These are phyloP conservation scores for Dendrolimus pini DNA, from an alignment of 2,888 invertebrate species.

Conservation along the genomic window DNA sequence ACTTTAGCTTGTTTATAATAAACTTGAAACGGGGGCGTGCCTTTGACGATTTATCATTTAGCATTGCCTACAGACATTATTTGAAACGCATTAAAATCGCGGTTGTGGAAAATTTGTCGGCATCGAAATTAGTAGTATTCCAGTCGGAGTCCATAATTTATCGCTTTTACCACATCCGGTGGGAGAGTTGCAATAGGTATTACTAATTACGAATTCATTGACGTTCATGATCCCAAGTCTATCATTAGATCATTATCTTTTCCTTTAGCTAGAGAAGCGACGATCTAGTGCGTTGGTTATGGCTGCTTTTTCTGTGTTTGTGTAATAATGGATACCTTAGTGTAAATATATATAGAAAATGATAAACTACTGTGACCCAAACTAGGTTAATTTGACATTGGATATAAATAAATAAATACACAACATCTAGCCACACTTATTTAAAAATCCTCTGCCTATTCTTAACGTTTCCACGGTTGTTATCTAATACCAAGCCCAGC, in stretches of 20 bases:
- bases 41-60: constrained; percentile 74
- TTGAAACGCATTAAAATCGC: constrained; percentile 75
- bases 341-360: too few species aligned
- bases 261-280: background rate
- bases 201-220: constrained; percentile 65
- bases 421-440: too few species aligned
- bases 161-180: constrained; percentile 63
- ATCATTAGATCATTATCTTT: background rate
- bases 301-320: too few species aligned
- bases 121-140: constrained; percentile 74
- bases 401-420: too few species aligned
- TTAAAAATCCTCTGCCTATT: too few species aligned
- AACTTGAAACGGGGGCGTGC: constrained; percentile 66
- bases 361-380: too few species aligned
- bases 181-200: constrained; percentile 38
- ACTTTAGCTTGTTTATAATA: constrained; percentile 56
- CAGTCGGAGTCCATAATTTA: constrained; percentile 68
- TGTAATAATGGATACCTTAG: too few species aligned
- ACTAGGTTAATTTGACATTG: too few species aligned
- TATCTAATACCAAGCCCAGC: too few species aligned
- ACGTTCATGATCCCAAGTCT: constrained; percentile 40
- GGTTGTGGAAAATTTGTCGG: constrained; percentile 74
- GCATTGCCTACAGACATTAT: constrained; percentile 75
- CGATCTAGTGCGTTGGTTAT: too few species aligned
- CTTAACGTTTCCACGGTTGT: too few species aligned